A percentile compares a stretch with the other conserved stretches of the same genome.
phyloP scores from a whole-genome alignment of 2,113 vertebrate species.

The western clawed frog (Xenopus tropicalis) region UCB_Xtro_10.0 CM004450.2:29080501-29081000 shows the following conservation, averaged over 20 bases:
- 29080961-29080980: conserved; percentile 10
- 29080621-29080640: no score
- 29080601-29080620: not conserved
- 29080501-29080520: conserved; percentile 13
- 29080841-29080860: conserved; percentile 6
- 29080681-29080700: no score
- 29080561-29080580: conserved; percentile 47
- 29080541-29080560: conserved; percentile 32
- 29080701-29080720: no score
- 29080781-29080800: no score
- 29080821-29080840: conserved; percentile 29
- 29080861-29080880: conserved; percentile 32
- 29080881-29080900: conserved; percentile 14
- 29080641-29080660: no score
- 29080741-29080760: no score
- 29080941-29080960: conserved; percentile 39
- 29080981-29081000: not conserved
- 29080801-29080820: not conserved
- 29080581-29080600: conserved; percentile 29
- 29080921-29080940: conserved; percentile 28
- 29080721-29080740: no score
- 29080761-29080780: no score
- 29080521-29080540: conserved; percentile 45
- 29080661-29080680: no score
- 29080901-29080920: not conserved